Percentiles rank a stretch among this genome's conserved stretches.
Evolutionary conservation across 2,113 vertebrate species (phyloP).

Genomic region (Crotalus tigris): DNA sequence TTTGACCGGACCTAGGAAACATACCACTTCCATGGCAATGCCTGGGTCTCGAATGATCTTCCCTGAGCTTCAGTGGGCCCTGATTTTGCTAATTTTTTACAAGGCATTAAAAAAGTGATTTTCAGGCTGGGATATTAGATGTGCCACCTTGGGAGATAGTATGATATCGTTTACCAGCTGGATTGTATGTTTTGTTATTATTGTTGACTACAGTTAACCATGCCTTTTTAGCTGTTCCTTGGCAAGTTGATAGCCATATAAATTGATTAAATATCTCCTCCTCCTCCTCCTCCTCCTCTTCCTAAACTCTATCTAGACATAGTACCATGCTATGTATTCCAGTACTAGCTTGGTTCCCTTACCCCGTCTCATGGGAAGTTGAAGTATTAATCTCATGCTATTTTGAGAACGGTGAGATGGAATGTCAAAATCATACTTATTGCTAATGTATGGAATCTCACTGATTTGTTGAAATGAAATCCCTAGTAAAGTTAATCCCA

Average conservation of each 20-base stretch:
- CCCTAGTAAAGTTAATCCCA: slow-evolving; percentile 1
- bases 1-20: neutral
- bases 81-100: neutral
- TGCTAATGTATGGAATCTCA: neutral
- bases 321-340: neutral
- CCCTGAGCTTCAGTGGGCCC: neutral
- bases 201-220: neutral
- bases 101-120: neutral
- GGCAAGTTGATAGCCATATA: neutral
- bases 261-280: neutral
- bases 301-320: neutral
- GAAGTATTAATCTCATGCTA: neutral
- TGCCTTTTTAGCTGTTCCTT: neutral
- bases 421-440: neutral
- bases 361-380: neutral
- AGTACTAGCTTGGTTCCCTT: neutral
- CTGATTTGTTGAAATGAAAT: neutral
- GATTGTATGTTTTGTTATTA: neutral
- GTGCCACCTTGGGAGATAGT: neutral
- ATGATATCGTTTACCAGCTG: neutral
- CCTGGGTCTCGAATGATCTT: neutral
- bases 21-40: neutral
- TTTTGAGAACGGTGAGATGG: neutral
- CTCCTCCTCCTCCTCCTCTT: neutral
- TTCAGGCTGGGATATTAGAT: neutral